A percentile compares a stretch with the other conserved stretches of the same genome.
These are phyloP conservation scores for Achatina immaculata DNA, from an alignment of 1,140 invertebrate species.

Conservation along the genomic window DNA sequence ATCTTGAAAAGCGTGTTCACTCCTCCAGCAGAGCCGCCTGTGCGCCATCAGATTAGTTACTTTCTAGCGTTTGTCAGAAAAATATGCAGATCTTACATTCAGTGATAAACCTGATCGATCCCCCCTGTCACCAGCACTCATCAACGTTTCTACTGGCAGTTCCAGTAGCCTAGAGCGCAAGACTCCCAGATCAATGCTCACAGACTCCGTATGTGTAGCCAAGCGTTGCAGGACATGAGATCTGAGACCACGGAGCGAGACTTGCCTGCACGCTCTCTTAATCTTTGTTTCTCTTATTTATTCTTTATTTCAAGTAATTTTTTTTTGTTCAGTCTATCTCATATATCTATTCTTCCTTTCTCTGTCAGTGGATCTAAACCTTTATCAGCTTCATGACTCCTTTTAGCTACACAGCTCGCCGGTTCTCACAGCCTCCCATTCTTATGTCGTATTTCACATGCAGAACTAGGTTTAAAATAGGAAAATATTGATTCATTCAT, in stretches of 20 bases:
- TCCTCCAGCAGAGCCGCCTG: no score
- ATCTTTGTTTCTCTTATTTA: not conserved
- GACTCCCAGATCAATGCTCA: not conserved
- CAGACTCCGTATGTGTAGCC: not conserved
- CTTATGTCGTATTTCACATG: no score
- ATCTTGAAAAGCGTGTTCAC: no score
- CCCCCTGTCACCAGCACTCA: not conserved
- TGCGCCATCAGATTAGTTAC: not conserved
- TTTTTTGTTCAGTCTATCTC: not conserved
- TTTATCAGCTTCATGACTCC: no score
- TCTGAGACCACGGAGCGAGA: not conserved
- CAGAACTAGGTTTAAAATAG: no score
- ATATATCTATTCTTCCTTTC: not conserved
- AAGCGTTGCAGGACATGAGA: not conserved
- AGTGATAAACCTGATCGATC: slow-evolving; percentile 2
- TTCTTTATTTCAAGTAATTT: not conserved
- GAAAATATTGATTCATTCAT: no score
- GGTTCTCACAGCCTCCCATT: no score
- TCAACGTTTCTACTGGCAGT: not conserved
- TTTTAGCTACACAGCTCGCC: no score
- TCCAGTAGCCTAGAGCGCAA: not conserved
- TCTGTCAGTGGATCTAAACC: not conserved
- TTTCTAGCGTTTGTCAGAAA: not conserved
- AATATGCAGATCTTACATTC: slow-evolving; percentile 2
- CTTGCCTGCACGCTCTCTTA: not conserved